These are phyloP conservation scores for Paramormyrops hopkinsi DNA, from an alignment of 2,797 vertebrate species.

Conservation along the genomic window DNA sequence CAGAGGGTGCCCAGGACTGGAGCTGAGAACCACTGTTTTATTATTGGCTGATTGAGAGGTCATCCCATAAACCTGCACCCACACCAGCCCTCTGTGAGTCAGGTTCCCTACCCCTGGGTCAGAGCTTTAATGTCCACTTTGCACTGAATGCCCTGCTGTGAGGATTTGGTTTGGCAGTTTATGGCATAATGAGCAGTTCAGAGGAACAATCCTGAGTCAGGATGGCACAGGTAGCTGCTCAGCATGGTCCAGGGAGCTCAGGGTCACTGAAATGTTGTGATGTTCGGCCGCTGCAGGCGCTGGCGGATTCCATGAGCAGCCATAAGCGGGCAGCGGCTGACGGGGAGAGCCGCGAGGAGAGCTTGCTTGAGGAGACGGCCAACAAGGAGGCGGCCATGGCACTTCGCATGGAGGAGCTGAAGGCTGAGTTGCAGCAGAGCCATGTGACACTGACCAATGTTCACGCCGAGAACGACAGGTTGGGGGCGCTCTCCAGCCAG, in stretches of 20 bases:
- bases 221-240: neutral
- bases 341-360: conserved; percentile 75
- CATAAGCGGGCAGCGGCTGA: conserved; percentile 74
- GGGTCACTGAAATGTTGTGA: neutral
- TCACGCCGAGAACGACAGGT: conserved; percentile 65
- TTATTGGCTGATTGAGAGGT: neutral
- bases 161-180: neutral
- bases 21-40: neutral
- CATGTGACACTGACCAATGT: conserved; percentile 62
- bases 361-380: conserved; percentile 69
- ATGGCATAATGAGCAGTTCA: neutral
- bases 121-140: neutral
- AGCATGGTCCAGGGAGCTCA: neutral
- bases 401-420: conserved; percentile 67
- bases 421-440: conserved; percentile 65
- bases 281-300: conserved; percentile 50
- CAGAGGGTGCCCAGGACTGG: neutral
- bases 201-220: neutral
- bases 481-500: conserved; percentile 53
- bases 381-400: conserved; percentile 74
- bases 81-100: neutral
- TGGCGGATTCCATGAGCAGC: conserved; percentile 69
- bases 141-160: neutral
- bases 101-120: neutral
- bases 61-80: neutral